phyloP scores from a whole-genome alignment of 2,888 invertebrate genomes.

The Norana najaformis region DNA sequence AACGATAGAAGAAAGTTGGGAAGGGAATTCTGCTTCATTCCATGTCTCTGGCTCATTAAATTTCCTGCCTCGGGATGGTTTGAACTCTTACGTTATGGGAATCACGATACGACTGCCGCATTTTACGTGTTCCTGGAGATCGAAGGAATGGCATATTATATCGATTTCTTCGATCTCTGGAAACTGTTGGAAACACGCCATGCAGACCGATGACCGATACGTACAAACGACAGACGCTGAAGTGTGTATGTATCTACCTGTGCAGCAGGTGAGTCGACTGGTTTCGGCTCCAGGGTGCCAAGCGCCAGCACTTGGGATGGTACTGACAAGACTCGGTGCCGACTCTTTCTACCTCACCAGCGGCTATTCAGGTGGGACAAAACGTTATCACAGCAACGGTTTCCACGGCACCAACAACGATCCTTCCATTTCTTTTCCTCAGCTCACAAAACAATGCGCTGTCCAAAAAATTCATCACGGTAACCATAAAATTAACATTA shows the following conservation, averaged over 20 bases:
- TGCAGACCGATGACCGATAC: no score
- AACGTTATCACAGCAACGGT: background rate
- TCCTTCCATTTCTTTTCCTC: slow-evolving; percentile 40
- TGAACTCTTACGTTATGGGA: background rate
- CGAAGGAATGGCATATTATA: background rate
- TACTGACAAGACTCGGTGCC: background rate
- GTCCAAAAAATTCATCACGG: slow-evolving; percentile 65
- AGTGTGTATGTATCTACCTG: background rate
- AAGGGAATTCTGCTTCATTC: background rate
- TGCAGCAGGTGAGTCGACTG: slow-evolving; percentile 13
- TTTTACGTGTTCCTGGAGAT: background rate
- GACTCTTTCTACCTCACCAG: background rate
- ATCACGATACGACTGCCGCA: background rate
- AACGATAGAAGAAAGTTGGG: background rate
- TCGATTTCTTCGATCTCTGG: no score
- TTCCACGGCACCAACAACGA: slow-evolving; percentile 51
- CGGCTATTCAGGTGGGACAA: background rate
- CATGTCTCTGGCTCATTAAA: background rate
- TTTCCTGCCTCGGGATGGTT: no score
- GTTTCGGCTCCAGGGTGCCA: background rate
- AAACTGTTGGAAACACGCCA: no score
- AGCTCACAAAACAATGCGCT: slow-evolving; percentile 65
- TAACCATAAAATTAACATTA: slow-evolving; percentile 48
- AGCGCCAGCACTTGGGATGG: background rate
- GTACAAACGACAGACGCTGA: no score